These are phyloP conservation scores for Orthonyx spaldingii DNA, from an alignment of 2,113 vertebrate genomes.

Conservation along the genomic window DNA sequence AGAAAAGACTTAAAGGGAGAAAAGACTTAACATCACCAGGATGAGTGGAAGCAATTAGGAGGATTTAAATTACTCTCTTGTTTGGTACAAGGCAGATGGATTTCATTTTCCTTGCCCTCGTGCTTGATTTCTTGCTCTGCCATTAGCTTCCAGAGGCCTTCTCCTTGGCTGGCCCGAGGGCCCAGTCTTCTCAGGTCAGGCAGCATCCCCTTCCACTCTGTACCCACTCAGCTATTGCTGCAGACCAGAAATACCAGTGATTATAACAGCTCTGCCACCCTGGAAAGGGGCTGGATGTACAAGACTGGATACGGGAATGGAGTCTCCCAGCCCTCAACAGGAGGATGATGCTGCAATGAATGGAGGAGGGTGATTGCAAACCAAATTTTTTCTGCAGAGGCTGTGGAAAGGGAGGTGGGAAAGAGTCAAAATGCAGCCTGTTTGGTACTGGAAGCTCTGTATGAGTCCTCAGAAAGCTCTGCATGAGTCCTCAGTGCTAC, in stretches of 20 bases:
- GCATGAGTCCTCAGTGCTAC: background rate
- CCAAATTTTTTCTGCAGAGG: background rate
- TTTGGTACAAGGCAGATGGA: conserved; percentile 26
- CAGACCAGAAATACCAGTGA: background rate
- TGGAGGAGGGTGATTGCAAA: background rate
- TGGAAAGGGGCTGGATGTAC: background rate
- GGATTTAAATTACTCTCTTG: conserved; percentile 50
- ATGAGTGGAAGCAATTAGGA: conserved; percentile 45
- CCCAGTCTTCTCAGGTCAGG: background rate
- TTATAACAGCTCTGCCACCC: background rate
- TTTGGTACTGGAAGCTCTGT: background rate
- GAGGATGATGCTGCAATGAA: background rate
- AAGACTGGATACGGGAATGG: background rate
- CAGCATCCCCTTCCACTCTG: background rate
- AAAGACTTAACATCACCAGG: conserved; percentile 48
- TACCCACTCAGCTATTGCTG: background rate
- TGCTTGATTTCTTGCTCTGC: background rate
- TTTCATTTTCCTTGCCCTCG: background rate
- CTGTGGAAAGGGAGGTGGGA: background rate
- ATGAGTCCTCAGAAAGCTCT: background rate
- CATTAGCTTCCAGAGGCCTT: background rate
- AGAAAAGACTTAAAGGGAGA: conserved; percentile 47
- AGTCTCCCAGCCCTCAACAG: background rate
- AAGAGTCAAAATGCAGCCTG: background rate
- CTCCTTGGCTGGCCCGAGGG: background rate